phyloP scores from a whole-genome alignment of 2,113 vertebrate species.

The Tachysurus vachellii region DNA sequence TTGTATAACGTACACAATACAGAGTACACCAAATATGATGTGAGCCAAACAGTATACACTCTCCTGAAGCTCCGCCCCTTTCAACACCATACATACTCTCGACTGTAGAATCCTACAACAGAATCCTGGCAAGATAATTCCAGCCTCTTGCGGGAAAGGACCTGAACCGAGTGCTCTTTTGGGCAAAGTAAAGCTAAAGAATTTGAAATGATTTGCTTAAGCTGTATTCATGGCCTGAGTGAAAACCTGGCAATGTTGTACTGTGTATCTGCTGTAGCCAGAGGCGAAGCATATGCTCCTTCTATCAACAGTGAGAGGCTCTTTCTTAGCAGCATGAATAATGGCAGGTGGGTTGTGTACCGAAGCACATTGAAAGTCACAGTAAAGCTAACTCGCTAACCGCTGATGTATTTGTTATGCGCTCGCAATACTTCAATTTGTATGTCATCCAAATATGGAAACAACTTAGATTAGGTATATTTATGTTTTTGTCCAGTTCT shows the following conservation, averaged over 20 bases:
- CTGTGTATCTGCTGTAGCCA: neutral
- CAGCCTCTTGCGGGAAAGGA: neutral
- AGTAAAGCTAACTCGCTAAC: neutral
- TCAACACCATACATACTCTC: neutral
- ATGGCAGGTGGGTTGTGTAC: neutral
- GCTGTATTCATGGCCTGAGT: neutral
- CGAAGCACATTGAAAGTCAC: neutral
- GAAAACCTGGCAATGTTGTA: neutral
- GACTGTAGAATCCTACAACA: neutral
- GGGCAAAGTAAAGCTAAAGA: neutral
- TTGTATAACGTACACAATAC: neutral
- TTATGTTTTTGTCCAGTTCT: neutral
- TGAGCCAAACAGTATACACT: neutral
- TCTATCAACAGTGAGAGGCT: neutral
- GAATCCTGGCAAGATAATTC: neutral
- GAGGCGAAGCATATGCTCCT: slow-evolving; percentile 4
- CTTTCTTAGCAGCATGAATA: slow-evolving; percentile 9
- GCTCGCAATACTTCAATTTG: neutral
- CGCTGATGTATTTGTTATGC: neutral
- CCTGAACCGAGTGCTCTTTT: neutral
- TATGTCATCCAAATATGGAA: neutral
- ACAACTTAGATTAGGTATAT: neutral
- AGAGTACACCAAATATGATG: neutral
- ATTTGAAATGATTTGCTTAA: neutral
- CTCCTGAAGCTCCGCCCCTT: neutral